Percentiles rank a stretch among this genome's conserved stretches.
Evolutionary conservation across 2,888 invertebrate genomes (phyloP).

Genomic region (Latheticus oryzae): DNA sequence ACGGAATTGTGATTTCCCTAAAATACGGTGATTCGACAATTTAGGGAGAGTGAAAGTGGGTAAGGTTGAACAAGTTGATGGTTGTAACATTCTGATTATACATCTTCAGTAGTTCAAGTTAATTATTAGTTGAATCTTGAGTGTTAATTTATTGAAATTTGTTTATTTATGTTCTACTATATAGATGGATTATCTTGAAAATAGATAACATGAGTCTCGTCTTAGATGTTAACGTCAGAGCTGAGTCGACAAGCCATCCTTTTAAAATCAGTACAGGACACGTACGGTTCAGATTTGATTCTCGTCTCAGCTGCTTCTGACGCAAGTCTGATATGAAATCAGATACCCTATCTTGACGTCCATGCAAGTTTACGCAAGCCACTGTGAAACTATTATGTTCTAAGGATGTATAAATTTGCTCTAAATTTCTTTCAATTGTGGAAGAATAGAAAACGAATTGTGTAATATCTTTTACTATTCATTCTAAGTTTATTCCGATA

Average conservation of each 20-base stretch:
- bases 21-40: constrained; percentile 43
- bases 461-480: constrained; percentile 3
- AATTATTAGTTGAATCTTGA: constrained; percentile 36
- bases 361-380: constrained; percentile 39
- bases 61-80: constrained; percentile 43
- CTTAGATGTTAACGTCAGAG: constrained; percentile 28
- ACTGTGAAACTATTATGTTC: constrained; percentile 35
- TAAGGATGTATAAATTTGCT: constrained; percentile 14
- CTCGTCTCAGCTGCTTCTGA: constrained; percentile 42
- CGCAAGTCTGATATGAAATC: constrained; percentile 42
- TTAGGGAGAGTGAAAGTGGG: constrained; percentile 41
- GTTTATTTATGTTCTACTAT: constrained; percentile 15
- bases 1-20: constrained; percentile 42
- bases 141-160: constrained; percentile 26
- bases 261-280: constrained; percentile 42
- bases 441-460: constrained; percentile 6
- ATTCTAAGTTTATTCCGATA: constrained; percentile 17
- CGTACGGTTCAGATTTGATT: constrained; percentile 45
- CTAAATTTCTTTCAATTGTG: neutral
- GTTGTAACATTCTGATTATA: constrained; percentile 39
- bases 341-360: constrained; percentile 45
- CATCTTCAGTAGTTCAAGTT: constrained; percentile 30
- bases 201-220: constrained; percentile 20
- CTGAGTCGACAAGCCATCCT: constrained; percentile 31
- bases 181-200: constrained; percentile 4